phyloP scores from a whole-genome alignment of 1,140 invertebrate genomes.

The Orchesella cincta region DNA sequence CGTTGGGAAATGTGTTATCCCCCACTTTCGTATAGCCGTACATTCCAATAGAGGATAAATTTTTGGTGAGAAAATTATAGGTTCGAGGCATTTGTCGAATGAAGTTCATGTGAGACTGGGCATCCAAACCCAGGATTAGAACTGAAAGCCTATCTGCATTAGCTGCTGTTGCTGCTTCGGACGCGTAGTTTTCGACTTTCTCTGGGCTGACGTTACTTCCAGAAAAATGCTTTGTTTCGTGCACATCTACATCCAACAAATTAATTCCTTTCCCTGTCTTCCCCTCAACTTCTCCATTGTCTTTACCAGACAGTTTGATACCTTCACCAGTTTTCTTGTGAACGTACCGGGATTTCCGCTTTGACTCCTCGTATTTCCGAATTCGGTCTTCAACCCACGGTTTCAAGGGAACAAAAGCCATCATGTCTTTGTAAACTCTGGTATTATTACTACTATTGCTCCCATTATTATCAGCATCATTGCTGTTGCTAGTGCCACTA shows the following conservation, averaged over 20 bases:
- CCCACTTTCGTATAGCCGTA: slow-evolving; percentile 55
- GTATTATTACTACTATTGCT: slow-evolving; percentile 39
- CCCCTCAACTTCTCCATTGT: slow-evolving; percentile 6
- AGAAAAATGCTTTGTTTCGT: neutral
- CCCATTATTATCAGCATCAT: slow-evolving; percentile 46
- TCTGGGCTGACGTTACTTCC: neutral
- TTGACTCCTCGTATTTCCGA: slow-evolving; percentile 47
- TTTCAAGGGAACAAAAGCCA: slow-evolving; percentile 63
- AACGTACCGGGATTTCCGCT: slow-evolving; percentile 6
- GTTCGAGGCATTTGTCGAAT: slow-evolving; percentile 62
- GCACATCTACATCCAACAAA: neutral
- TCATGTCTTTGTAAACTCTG: slow-evolving; percentile 67
- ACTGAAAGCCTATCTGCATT: slow-evolving; percentile 49
- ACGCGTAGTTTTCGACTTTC: neutral
- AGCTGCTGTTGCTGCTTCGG: slow-evolving; percentile 33
- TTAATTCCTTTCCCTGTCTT: neutral
- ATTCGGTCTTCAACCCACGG: slow-evolving; percentile 56
- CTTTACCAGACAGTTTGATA: neutral
- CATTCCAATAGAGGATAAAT: slow-evolving; percentile 53
- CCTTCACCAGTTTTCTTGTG: slow-evolving; percentile 5
- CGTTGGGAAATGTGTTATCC: slow-evolving; percentile 55
- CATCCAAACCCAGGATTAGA: slow-evolving; percentile 62
- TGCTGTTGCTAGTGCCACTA: neutral
- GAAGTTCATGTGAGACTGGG: slow-evolving; percentile 64
- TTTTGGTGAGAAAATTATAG: slow-evolving; percentile 55